Percentiles rank a stretch among this genome's conserved stretches.
These are phyloP conservation scores for Chrysomela aeneicollis DNA, from an alignment of 2,888 invertebrate species.

Conservation along the genomic window DNA sequence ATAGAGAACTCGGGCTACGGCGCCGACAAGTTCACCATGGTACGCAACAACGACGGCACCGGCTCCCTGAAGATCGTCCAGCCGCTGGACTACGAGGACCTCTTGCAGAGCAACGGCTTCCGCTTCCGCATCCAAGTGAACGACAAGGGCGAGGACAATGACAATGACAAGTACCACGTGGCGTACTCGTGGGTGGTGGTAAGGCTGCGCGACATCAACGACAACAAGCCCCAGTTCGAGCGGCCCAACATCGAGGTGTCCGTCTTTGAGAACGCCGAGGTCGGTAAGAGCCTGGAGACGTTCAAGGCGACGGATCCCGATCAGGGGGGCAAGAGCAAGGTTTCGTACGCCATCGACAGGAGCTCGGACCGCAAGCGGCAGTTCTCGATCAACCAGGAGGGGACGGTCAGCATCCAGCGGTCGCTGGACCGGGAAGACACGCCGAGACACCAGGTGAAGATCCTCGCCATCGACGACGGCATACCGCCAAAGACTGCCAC, in stretches of 20 bases:
- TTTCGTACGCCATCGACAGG: conserved; percentile 90
- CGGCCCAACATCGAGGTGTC: conserved; percentile 91
- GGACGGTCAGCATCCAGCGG: conserved; percentile 93
- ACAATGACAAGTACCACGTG: conserved; percentile 96
- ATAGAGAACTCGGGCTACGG: conserved; percentile 95
- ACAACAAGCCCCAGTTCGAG: conserved; percentile 96
- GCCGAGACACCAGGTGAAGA: conserved; percentile 94
- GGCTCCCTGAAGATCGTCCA: conserved; percentile 95
- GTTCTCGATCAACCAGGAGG: conserved; percentile 93
- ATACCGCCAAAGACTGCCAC: conserved; percentile 93
- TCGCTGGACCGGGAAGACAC: conserved; percentile 94
- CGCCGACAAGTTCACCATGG: conserved; percentile 97
- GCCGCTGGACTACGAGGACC: conserved; percentile 94
- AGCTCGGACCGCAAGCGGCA: conserved; percentile 92
- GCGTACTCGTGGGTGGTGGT: conserved; percentile 96
- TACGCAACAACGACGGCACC: conserved; percentile 93
- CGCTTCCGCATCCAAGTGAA: conserved; percentile 94
- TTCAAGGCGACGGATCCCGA: conserved; percentile 97
- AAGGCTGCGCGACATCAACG: conserved; percentile 92
- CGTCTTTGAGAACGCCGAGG: conserved; percentile 90
- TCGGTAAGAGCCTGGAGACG: conserved; percentile 89
- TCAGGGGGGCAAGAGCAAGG: conserved; percentile 91
- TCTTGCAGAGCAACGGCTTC: conserved; percentile 93
- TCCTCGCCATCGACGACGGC: conserved; percentile 94
- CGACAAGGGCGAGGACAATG: conserved; percentile 93